These are phyloP conservation scores for Prionailurus viverrinus DNA, from an alignment of 2,113 vertebrate species.

Conservation along the genomic window DNA sequence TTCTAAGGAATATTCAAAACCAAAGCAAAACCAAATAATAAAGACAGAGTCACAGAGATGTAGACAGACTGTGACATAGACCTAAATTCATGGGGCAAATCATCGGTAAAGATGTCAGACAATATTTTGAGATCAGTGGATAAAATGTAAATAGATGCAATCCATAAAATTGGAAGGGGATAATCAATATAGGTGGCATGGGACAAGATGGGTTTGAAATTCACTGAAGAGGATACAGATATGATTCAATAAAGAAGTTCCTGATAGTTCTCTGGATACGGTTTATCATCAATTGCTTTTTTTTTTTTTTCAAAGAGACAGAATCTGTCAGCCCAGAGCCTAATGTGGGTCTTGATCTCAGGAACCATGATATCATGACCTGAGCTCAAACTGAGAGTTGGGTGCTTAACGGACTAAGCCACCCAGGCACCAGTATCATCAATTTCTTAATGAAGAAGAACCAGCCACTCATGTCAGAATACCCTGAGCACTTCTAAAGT, in stretches of 20 bases:
- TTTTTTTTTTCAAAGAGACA: too few relatives aligned
- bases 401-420: too few relatives aligned
- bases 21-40: background rate
- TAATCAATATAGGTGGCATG: background rate
- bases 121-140: background rate
- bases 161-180: background rate
- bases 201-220: background rate
- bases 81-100: background rate
- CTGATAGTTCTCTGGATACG: background rate
- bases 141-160: background rate
- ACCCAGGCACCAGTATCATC: background rate
- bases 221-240: background rate
- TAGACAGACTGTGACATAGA: too few relatives aligned
- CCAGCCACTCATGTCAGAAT: background rate
- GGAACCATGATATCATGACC: too few relatives aligned
- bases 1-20: background rate
- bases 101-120: background rate
- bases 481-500: background rate
- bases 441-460: background rate
- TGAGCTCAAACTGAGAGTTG: too few relatives aligned
- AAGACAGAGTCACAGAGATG: background rate
- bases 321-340: too few relatives aligned
- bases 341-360: too few relatives aligned
- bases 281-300: background rate
- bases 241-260: background rate